A percentile compares a stretch with the other conserved stretches of the same genome.
phyloP scores from a whole-genome alignment of 1,140 invertebrate species.

The Cardiocondyla obscurior region DNA sequence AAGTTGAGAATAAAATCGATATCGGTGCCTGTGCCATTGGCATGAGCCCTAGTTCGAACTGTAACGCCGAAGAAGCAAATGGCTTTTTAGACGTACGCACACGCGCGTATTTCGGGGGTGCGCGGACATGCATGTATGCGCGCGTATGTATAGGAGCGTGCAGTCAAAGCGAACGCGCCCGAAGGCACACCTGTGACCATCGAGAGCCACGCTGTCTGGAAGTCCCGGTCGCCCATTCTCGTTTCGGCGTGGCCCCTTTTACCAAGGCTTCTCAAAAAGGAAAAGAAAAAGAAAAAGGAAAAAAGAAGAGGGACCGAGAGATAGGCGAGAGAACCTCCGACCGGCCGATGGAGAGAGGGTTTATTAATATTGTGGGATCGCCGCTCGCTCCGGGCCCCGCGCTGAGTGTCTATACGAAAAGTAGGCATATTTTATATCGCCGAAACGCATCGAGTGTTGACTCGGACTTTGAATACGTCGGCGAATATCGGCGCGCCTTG shows the following conservation, averaged over 20 bases:
- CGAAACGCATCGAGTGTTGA: conserved; percentile 41
- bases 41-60: no score
- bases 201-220: conserved; percentile 63
- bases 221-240: conserved; percentile 52
- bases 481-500: conserved; percentile 20
- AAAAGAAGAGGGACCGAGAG: conserved; percentile 49
- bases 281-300: no score
- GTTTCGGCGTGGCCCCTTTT: conserved; percentile 52
- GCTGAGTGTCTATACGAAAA: conserved; percentile 25
- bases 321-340: conserved; percentile 12
- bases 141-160: neutral
- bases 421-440: conserved; percentile 41
- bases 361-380: conserved; percentile 55
- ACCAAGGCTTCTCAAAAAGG: conserved; percentile 45
- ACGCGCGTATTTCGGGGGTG: neutral
- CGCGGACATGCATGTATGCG: no score
- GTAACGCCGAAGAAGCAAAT: conserved; percentile 42
- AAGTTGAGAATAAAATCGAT: conserved; percentile 24
- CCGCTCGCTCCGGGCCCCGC: conserved; percentile 9
- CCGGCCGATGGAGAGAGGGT: conserved; percentile 39
- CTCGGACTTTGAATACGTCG: conserved; percentile 25
- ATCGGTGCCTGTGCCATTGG: no score
- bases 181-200: conserved; percentile 61
- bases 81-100: conserved; percentile 21
- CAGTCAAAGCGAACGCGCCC: conserved; percentile 39